phyloP scores from a whole-genome alignment of 37 sponge, comb jelly and placozoan species.

The Hormiphora californensis region DNA sequence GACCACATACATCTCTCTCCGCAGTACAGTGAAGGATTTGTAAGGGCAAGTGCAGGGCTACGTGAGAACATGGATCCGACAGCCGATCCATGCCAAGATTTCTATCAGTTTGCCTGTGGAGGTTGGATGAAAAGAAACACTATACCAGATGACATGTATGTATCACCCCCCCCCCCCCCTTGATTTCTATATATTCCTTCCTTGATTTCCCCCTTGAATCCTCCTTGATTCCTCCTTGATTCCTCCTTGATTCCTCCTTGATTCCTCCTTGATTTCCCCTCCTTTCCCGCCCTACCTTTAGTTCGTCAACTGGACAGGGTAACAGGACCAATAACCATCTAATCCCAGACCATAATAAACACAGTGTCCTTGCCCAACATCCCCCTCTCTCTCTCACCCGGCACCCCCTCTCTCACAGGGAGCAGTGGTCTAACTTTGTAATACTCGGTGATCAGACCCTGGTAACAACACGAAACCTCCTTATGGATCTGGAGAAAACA shows the following conservation, averaged over 20 bases:
- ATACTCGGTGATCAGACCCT: not conserved
- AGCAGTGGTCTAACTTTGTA: conserved; percentile 7
- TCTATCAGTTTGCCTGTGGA: conserved; percentile 77
- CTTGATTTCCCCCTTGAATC: too few species aligned
- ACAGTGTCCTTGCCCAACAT: too few species aligned
- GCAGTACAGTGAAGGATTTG: conserved; percentile 38
- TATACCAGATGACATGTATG: conserved; percentile 61
- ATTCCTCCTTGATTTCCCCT: too few species aligned
- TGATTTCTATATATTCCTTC: too few species aligned
- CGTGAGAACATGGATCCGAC: conserved; percentile 57
- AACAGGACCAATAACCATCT: too few species aligned
- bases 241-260: too few species aligned
- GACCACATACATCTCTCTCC: not conserved
- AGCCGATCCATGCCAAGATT: conserved; percentile 71
- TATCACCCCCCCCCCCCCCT: not conserved
- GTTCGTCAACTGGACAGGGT: too few species aligned
- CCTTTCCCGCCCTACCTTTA: too few species aligned
- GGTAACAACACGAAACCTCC: not conserved
- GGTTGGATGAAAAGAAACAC: conserved; percentile 60
- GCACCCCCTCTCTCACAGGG: too few species aligned
- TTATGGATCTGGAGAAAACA: not conserved
- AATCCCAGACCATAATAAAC: too few species aligned
- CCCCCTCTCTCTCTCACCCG: too few species aligned
- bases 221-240: too few species aligned
- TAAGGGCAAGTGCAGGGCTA: conserved; percentile 58